Base-by-base conservation (phyloP, 2,113 vertebrate species). In the Pelecanoides urinatrix region DNA sequence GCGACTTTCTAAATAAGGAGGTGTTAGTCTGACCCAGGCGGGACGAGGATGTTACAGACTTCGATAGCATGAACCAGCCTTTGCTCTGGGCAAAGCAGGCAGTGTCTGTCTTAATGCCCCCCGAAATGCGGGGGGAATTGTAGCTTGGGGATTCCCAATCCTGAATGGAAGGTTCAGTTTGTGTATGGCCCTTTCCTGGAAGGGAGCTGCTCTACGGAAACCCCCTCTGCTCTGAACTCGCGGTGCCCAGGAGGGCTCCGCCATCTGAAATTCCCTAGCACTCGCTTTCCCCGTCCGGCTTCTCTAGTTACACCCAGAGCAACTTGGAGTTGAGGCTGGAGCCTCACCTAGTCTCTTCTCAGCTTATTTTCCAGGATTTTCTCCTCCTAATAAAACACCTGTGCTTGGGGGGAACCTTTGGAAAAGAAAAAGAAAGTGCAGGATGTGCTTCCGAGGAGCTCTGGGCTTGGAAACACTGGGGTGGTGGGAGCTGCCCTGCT, bases 11-110 rank as follows among this genome's bases (percentile, higher is more conserved):
- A 20, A 30, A 50, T 2, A 7, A 36, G 42, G 30, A 34, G 14
- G 15, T 22, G 32, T 76, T 38, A 3, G 11, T 29, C 38, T 16
- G 53, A 55, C 16, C 50, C 22, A 6, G 49, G 44, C 1, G 6
- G 50, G 63, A 59, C 0, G 3, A 47, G 38, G 63, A 32, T 0
- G 1, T 30, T 18, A 7, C 5, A 1, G 65, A 4, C 47, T 62
- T 16, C 0, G 2, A 26, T 4, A 67, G 27, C 38, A 13, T 1
- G 14, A 59, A 21, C 11, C 61, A 32, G 32, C 40, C 45, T 49
- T 36, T 55, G 59, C 63, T 42, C 17, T 3, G 16, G 26, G 78
- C 10, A 2, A 58, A 34, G 53, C 65, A 23, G 23, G 38, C 34
- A 7, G 17, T 5, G 10, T 53, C 25, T 36, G 49, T 25, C 49